Percentiles rank a stretch among this genome's conserved stretches.
These are phyloP conservation scores for Chrysopilus asiliformis DNA, from an alignment of 2,888 invertebrate genomes.

Conservation along the genomic window DNA sequence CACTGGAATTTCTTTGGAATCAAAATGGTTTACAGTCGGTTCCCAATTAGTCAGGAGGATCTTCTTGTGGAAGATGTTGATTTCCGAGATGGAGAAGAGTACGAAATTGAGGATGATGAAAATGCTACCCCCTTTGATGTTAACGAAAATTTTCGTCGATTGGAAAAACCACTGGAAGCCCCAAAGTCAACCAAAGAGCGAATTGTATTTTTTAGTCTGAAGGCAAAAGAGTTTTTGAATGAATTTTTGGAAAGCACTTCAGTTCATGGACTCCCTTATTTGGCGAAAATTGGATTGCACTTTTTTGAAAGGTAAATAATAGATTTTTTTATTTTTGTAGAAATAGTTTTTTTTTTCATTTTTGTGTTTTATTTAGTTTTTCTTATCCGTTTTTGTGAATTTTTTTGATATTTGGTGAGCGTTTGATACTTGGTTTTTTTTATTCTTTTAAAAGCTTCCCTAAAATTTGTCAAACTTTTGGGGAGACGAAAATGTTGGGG, in stretches of 20 bases:
- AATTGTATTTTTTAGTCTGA: no score
- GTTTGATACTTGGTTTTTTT: slow-evolving; percentile 5
- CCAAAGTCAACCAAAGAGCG: no score
- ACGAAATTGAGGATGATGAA: no score
- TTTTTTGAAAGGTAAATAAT: slow-evolving; percentile 29
- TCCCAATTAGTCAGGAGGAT: no score
- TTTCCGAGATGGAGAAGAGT: no score
- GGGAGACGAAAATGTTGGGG: neutral
- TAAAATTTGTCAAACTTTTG: neutral
- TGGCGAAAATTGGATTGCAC: slow-evolving; percentile 30
- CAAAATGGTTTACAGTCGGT: no score
- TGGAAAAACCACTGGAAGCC: neutral
- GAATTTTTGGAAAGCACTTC: slow-evolving; percentile 32
- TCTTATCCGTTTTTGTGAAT: no score
- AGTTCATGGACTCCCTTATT: slow-evolving; percentile 33
- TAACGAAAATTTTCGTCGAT: neutral
- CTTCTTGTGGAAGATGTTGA: no score
- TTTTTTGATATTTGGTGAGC: neutral
- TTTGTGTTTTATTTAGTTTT: neutral
- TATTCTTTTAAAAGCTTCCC: no score
- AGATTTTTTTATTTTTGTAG: neutral
- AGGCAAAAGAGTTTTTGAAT: slow-evolving; percentile 25
- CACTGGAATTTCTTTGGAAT: no score
- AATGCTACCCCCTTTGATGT: no score
- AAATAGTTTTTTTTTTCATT: neutral